Conservation (phyloP, 2,113 vertebrate species). For the Cochlearius cochlearius region DNA sequence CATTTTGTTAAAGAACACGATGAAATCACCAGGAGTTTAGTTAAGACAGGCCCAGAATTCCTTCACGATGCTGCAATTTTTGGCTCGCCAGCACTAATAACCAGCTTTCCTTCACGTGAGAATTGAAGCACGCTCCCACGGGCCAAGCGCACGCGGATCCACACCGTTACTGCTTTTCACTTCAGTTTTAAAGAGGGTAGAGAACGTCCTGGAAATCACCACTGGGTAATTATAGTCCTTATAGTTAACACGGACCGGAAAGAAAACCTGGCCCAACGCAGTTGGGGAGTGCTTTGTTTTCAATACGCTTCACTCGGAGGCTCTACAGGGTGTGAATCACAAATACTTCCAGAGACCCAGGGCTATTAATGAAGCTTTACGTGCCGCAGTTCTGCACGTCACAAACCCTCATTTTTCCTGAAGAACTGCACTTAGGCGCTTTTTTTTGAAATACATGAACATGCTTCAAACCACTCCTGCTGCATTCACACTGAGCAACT, state of each 20-base stretch:
- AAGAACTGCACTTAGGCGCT: not conserved
- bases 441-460: not conserved
- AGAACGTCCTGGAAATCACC: not conserved
- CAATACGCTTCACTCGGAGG: not conserved
- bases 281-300: not conserved
- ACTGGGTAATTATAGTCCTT: not conserved
- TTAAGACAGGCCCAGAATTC: not conserved
- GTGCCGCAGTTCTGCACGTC: not conserved
- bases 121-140: not conserved
- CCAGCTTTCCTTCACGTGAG: not conserved
- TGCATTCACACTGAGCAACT: not conserved
- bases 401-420: not conserved
- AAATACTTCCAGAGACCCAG: not conserved
- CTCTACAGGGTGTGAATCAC: not conserved
- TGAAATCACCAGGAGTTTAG: not conserved
- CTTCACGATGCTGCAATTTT: not conserved
- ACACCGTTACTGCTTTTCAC: not conserved
- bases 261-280: not conserved
- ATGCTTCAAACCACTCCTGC: not conserved
- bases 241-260: not conserved
- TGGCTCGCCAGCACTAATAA: not conserved
- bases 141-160: not conserved
- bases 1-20: not conserved
- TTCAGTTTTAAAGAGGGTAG: not conserved
- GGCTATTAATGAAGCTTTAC: not conserved